A percentile compares a stretch with the other conserved stretches of the same genome.
Conservation (phyloP, 2,797 vertebrate species). For the Poecilia velifera region DNA sequence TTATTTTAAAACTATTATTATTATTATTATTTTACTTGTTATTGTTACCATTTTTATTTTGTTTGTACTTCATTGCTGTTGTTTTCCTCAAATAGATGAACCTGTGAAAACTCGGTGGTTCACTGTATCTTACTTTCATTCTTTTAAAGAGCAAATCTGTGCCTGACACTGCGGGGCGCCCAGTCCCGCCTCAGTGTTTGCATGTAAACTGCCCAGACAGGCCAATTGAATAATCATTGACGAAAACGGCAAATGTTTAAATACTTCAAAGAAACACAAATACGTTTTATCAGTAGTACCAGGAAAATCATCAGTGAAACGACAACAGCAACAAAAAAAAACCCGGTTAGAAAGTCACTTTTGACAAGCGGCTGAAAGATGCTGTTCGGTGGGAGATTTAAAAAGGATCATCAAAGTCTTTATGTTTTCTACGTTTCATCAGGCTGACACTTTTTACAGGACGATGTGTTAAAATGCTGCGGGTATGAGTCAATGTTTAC, state of each 20-base stretch:
- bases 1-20: neutral
- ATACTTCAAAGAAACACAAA: neutral
- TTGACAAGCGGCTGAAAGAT: neutral
- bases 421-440: neutral
- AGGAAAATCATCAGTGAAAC: neutral
- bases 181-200: neutral
- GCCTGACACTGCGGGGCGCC: neutral
- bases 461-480: neutral
- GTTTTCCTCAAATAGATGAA: neutral
- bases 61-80: neutral
- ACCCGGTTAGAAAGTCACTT: neutral
- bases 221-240: neutral
- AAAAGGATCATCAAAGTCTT: neutral
- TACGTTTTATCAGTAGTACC: neutral
- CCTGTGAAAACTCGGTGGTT: neutral
- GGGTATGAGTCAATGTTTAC: slow-evolving; percentile 18
- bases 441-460: neutral
- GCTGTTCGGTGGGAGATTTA: neutral
- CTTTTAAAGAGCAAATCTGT: neutral
- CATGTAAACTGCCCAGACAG: neutral
- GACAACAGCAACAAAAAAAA: neutral
- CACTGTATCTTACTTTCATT: neutral
- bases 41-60: neutral
- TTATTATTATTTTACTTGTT: neutral
- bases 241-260: neutral